Evolutionary conservation across 2,888 invertebrate species (phyloP), one percentile per base, ranked within the genome.

Genomic region (Geotrupes spiniger): DNA sequence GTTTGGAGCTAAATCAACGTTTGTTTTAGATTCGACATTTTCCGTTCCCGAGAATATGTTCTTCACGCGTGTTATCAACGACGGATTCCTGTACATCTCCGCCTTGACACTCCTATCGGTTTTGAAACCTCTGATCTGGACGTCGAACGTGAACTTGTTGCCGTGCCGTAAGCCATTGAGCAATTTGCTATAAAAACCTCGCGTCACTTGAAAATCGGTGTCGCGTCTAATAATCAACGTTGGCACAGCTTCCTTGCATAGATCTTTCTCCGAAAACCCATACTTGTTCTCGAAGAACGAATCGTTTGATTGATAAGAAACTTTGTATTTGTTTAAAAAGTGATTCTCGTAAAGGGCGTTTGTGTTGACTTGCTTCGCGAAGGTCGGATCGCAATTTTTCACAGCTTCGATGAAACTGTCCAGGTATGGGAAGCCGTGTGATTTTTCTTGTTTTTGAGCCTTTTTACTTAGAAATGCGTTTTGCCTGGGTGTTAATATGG

Each of bases 71-170:
- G 80, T 77, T n/a, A 82, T 70, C 42, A 89, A 65, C 28, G 83
- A 79, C 1, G 89, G 87, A 72, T 89, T 89, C 58, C 89, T 74
- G 57, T 82, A 78, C 40, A 80, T 66, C 61, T 90, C 90, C 0
- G 87, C 82, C 56, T 81, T 78, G 17, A 86, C 76, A 52, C 80
- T 82, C 42, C 90, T 76, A 57, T 88, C 84, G 0, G 91, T 92
- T 74, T 91, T 92, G 69, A 92, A 92, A 27, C 82, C 81, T 42
- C 92, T 79, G 11, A 81, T 76, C 49, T 85, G 85, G 12, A 81
- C 66, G 60, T 74, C 73, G 51, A 70, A 72, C 10, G 59, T 59
- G 55, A 66, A 71, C 15, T 53, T 59, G 46, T 68, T 70, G 36
- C 66, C 59, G 28, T 59, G 53, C 29, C 57, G 41, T 28, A 72